These are phyloP conservation scores for Podotricha telesiphe DNA, from an alignment of 2,888 invertebrate species.

Conservation along the genomic window DNA sequence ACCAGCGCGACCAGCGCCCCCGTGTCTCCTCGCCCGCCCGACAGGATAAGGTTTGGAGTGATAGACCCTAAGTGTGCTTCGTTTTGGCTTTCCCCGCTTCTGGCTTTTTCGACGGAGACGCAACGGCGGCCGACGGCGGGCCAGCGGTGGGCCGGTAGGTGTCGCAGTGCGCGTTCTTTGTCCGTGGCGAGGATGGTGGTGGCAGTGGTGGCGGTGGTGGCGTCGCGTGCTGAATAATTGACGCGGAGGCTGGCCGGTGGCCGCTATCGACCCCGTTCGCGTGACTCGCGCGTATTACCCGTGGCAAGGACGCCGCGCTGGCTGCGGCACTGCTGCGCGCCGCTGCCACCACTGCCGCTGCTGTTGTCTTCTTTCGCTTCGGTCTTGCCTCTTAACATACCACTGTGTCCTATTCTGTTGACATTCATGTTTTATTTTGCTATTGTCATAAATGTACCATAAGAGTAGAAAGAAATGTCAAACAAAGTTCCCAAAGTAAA, in stretches of 20 bases:
- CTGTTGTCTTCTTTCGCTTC: constrained; percentile 48
- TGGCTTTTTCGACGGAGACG: constrained; percentile 53
- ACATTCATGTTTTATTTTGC: constrained; percentile 5
- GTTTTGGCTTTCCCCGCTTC: constrained; percentile 56
- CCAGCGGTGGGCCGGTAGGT: constrained; percentile 75
- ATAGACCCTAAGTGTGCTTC: constrained; percentile 63
- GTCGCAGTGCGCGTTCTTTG: constrained; percentile 71
- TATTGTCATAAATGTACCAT: not conserved
- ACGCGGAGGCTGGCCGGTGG: constrained; percentile 77
- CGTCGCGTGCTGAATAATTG: constrained; percentile 78
- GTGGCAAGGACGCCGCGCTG: constrained; percentile 80
- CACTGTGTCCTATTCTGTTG: constrained; percentile 11
- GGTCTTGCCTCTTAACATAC: constrained; percentile 7
- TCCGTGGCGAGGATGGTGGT: constrained; percentile 59
- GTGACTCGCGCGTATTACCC: constrained; percentile 73
- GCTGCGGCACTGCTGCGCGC: constrained; percentile 70
- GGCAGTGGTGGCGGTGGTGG: constrained; percentile 65
- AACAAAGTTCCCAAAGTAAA: not conserved
- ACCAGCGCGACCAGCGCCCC: constrained; percentile 65
- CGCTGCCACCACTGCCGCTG: constrained; percentile 54
- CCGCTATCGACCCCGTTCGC: constrained; percentile 83
- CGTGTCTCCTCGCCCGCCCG: constrained; percentile 52
- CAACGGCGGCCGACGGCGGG: constrained; percentile 49
- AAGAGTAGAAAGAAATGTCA: not conserved
- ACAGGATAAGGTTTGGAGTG: constrained; percentile 64